Conservation (phyloP, 2,113 vertebrate genomes). For the Holacanthus passer region DNA sequence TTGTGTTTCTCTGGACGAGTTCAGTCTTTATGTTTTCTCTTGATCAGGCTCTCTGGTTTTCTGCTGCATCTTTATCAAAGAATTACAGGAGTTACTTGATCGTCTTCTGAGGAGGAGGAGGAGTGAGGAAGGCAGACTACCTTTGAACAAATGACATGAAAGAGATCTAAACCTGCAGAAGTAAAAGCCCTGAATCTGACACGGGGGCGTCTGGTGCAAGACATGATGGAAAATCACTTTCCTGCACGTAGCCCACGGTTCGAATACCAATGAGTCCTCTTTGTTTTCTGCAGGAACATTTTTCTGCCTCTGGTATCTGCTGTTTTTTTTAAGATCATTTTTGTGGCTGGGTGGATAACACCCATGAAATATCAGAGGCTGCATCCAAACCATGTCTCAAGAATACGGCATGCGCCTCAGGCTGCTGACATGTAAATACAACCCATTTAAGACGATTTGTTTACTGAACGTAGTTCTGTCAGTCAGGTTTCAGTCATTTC, state of each 20-base stretch:
- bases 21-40: background rate
- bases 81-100: background rate
- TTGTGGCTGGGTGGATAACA: constrained; percentile 11
- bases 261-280: background rate
- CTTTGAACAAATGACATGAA: background rate
- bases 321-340: constrained; percentile 3
- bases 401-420: constrained; percentile 7
- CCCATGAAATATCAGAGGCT: constrained; percentile 4
- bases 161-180: background rate
- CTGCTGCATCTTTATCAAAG: background rate
- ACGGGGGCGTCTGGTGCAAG: background rate
- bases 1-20: constrained; percentile 14
- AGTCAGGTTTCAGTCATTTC: constrained; percentile 20
- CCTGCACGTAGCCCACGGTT: background rate
- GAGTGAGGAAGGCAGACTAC: background rate
- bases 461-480: constrained; percentile 1
- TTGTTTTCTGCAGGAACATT: background rate
- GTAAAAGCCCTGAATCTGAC: background rate
- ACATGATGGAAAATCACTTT: background rate
- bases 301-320: background rate
- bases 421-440: constrained; percentile 27
- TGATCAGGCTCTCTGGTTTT: background rate
- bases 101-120: background rate
- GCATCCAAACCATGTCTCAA: background rate
- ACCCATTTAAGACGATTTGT: constrained; percentile 8